Percentiles rank a stretch among this genome's conserved stretches.
phyloP scores from a whole-genome alignment of 2,888 invertebrate species.

The Blastobasis lacticolella region DNA sequence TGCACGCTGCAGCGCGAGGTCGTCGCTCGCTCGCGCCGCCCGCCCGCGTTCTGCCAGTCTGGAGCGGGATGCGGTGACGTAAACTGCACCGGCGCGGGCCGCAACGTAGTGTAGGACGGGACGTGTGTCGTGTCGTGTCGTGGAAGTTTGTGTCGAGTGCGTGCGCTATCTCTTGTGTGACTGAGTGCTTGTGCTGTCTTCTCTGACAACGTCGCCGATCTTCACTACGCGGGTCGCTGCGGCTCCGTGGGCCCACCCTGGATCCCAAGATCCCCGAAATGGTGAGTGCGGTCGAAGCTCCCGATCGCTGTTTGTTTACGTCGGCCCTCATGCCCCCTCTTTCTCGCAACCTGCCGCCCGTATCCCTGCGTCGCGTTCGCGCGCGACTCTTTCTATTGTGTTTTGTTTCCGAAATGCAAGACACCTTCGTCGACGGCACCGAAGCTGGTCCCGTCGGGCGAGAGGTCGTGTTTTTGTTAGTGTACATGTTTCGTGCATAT shows the following conservation, averaged over 20 bases:
- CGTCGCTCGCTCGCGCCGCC: slow-evolving; percentile 61
- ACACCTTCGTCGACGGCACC: slow-evolving; percentile 60
- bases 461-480: slow-evolving; percentile 61
- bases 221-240: slow-evolving; percentile 61
- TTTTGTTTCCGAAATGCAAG: slow-evolving; percentile 72
- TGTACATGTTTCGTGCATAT: slow-evolving; percentile 51
- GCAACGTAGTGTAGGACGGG: slow-evolving; percentile 71
- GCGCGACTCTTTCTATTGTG: slow-evolving; percentile 69
- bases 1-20: slow-evolving; percentile 72
- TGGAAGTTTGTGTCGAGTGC: slow-evolving; percentile 51
- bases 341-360: slow-evolving; percentile 68
- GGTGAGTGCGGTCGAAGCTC: slow-evolving; percentile 73
- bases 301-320: slow-evolving; percentile 69
- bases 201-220: slow-evolving; percentile 58
- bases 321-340: slow-evolving; percentile 62
- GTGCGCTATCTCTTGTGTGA: slow-evolving; percentile 48
- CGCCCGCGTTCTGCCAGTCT: slow-evolving; percentile 53
- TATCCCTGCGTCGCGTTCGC: slow-evolving; percentile 63
- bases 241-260: slow-evolving; percentile 37
- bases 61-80: slow-evolving; percentile 75
- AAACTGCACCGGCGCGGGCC: slow-evolving; percentile 71
- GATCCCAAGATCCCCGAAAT: slow-evolving; percentile 63
- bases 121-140: slow-evolving; percentile 41
- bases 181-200: slow-evolving; percentile 49
- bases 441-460: slow-evolving; percentile 48